A percentile compares a stretch with the other conserved stretches of the same genome.
phyloP scores from a whole-genome alignment of 2,797 vertebrate genomes.

The Synaphobranchus kaupii region DNA sequence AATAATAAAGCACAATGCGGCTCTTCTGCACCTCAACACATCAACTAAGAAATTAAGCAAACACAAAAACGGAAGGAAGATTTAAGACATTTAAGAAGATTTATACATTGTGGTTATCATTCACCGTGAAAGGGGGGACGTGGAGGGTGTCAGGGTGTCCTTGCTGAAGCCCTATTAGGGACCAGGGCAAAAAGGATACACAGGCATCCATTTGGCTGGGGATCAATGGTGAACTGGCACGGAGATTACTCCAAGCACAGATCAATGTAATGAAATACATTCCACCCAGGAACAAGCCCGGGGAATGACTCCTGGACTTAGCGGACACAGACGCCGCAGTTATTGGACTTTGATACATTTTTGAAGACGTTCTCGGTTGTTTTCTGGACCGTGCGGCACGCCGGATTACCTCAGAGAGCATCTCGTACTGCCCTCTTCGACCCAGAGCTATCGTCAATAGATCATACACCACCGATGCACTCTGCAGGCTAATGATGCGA shows the following conservation, averaged over 20 bases:
- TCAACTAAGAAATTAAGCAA: not conserved
- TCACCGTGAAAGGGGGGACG: no score
- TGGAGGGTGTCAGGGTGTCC: no score
- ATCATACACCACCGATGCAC: slow-evolving; percentile 95
- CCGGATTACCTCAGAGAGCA: slow-evolving; percentile 91
- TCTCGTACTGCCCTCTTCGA: slow-evolving; percentile 96
- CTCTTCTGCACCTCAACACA: not conserved
- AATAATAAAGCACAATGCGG: not conserved
- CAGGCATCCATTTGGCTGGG: not conserved
- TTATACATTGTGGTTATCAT: not conserved
- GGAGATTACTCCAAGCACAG: slow-evolving; percentile 8
- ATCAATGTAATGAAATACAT: slow-evolving; percentile 26
- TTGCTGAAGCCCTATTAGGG: no score
- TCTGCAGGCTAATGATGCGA: slow-evolving; percentile 96
- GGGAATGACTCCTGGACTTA: not conserved
- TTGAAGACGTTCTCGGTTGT: not conserved
- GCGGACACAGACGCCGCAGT: not conserved
- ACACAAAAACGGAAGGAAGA: not conserved
- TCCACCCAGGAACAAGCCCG: not conserved
- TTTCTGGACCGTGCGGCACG: not conserved
- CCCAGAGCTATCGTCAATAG: slow-evolving; percentile 95
- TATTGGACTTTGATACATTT: not conserved
- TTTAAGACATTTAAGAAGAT: not conserved
- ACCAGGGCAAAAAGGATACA: not conserved
- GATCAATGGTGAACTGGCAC: not conserved